Base-by-base conservation (phyloP, 2,113 vertebrate species). In the Lontra canadensis region DNA sequence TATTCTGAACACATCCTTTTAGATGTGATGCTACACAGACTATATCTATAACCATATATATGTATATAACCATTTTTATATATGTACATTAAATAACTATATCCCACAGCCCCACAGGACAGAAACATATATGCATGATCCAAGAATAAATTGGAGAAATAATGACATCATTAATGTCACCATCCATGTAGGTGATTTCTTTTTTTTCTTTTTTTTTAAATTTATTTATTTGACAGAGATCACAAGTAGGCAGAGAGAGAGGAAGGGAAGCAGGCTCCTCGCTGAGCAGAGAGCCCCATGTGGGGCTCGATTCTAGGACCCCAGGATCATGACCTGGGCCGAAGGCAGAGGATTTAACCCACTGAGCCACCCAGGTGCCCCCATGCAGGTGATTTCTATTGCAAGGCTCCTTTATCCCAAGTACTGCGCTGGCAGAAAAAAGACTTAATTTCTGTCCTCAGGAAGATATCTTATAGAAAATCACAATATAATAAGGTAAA, bases 311-410 rank as follows among this genome's bases (percentile, higher is more conserved):
- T 42, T 6, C 4, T 7, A 42, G 42, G 42, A 42, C 42, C 42
- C 42, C 42, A 6, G 42, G 42, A 42, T 42, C 42, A 42, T 42
- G 42, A 42, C 42, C 42, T 42, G 42, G 6, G 42, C 42, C 42
- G 42, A 42, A 42, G 42, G 42, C 42, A 6, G 42, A 42, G 42
- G 42, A 6, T 42, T 42, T 42, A 42, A 42, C 42, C 42, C 42
- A 42, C 42, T 42, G 42, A 42, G 42, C 42, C 42, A 42, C 42
- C 42, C 42, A 42, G 42, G 42, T 42, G 42, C 6, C 42, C 42
- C 49, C n/a, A 39, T 6, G 8, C 8, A 34, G 25, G 12, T 81
- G 59, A 49, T 9, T 6, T 13, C 0, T 3, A 13, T 11, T 1
- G 14, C 21, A 3, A 15, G 47, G 61, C 7, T 73, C 34, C 59